Evolutionary conservation across 2,797 vertebrate species (phyloP), one percentile per base, ranked within the genome.

Genomic region (Macrochelys suwanniensis): DNA sequence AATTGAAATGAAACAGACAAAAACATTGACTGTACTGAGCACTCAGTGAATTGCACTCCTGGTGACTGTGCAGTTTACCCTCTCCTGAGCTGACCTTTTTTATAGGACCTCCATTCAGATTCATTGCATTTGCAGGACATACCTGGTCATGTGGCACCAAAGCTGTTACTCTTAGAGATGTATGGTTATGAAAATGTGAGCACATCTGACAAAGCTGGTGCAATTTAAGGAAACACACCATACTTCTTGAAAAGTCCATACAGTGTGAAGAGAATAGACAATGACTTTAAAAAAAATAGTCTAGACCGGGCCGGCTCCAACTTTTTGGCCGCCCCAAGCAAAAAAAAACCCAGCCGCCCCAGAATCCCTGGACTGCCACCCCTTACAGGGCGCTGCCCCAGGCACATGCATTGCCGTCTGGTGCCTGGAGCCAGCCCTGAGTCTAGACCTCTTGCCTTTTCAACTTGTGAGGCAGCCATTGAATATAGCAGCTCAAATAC

Each of bases 201-300:
- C 87, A 31, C 79, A 91, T 51, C 88, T 28, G 81, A 42, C n/a
- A 71, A 57, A 80, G 51, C 17, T 81, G 68, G n/a, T 8, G 93
- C 84, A 90, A 81, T 92, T 82, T 85, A 78, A 86, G 95, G 92
- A 95, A 96, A 93, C 83, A 79, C 9, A 0, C 86, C 61, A 6
- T 37, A 3, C 95, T 95, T 97, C 92, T 93, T 88, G 93, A 92
- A 96, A 95, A 94, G 95, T 88, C 93, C 77, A 56, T 87, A 84
- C 57, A 51, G 0, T 2, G 4, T 84, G 19, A 74, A 76, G 76
- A 37, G 57, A 76, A 6, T 15, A 33, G 51, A 94, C 13, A 89
- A 0, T 1, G 1, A 78, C 33, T 68, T 76, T 45, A 5, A 11
- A 76, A 68, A 65, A 31, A 82, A 77, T 90, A 42, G 37, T 42